Base-by-base conservation (phyloP, 2,113 vertebrate species). In the Castor canadensis region DNA sequence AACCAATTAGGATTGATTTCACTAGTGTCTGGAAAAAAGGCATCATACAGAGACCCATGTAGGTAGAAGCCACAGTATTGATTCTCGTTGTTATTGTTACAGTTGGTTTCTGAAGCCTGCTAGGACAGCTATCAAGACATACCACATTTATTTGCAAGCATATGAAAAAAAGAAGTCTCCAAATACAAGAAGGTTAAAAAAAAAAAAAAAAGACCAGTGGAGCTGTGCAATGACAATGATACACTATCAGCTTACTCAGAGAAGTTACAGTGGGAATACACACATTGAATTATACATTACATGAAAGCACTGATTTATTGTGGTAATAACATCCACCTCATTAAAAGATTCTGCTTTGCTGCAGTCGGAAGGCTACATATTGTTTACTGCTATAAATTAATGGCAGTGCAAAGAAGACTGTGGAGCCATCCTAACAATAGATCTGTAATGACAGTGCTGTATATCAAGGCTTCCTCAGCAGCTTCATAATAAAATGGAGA, bases 281-380 rank as follows among this genome's bases (percentile, higher is more conserved):
- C 99, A 99, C 99, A 98, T 99, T 99, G 99, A 99, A 99, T 99
- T 99, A 99, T 99, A 99, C 99, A 99, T 99, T 99, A 99, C 99
- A 98, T 97, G 99, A 99, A 99, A 99, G 98, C 98, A 97, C 99
- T 99, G 99, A 99, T 99, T 99, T 99, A 99, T 99, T 99, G 99
- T 99, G 98, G 99, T 99, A 99, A 99, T 99, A 99, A 99, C 99
- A 99, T 99, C 98, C 98, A 98, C 99, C 99, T 99, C 99, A 99
- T 99, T 99, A 99, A 99, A 99, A 99, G 98, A 99, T 98, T 98
- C 98, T 98, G 98, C 98, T 99, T 98, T 98, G 98, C 98, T 98
- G 98, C 98, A 98, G 98, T 98, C 97, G 98, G 98, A 98, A 98
- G 97, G 98, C 98, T 98, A 98, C 98, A 98, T 99, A 99, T 99